Base-by-base conservation (phyloP, 1,140 invertebrate genomes). In the Dreissena rostriformis region DNA sequence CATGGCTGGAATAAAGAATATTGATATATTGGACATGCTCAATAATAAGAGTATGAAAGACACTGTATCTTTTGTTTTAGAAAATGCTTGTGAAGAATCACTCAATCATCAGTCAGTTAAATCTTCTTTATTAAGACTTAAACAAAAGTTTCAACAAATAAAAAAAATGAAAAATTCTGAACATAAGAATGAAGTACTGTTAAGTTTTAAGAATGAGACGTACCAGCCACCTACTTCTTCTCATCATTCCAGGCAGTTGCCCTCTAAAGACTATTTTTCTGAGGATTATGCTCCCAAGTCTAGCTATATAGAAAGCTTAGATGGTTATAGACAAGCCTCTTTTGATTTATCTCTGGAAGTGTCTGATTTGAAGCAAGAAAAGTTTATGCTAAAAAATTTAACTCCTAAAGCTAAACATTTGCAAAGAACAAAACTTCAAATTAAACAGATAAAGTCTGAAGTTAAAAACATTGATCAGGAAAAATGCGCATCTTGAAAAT, bases 131-230 rank as follows among this genome's bases (percentile, higher is more conserved):
- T 55, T 75, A 28, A 15, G 72, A n/a, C 29, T 75, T 17, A 53
- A 75, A 57, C 10, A 12, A 14, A 75, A 57, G 26, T 75, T 55
- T 10, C 11, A 57, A 75, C 49, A 75, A 24, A 53, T 75, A 24
- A 12, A 75, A 29, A 53, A 55, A 57, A 52, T 75, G 52, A 75
- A 75, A 75, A 75, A 75, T 53, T 55, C 49, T 53, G 72, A 53
- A 19, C 52, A 75, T 17, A 57, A 75, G 57, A 75, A 39, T 24
- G 55, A 75, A 55, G 22, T 75, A 26, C 17, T 75, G 14, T 15
- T 11, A 52, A 19, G 19, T 55, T 75, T 75, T 26, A 75, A 75
- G n/a, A 75, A 75, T 57, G 72, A 75, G 52, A n/a, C 52, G 52
- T 75, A 75, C 52, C 19, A 24, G 11, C 22, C 19, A 26, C 72